phyloP scores from a whole-genome alignment of 2,888 invertebrate species.

The Drosophila mayaguana region DNA sequence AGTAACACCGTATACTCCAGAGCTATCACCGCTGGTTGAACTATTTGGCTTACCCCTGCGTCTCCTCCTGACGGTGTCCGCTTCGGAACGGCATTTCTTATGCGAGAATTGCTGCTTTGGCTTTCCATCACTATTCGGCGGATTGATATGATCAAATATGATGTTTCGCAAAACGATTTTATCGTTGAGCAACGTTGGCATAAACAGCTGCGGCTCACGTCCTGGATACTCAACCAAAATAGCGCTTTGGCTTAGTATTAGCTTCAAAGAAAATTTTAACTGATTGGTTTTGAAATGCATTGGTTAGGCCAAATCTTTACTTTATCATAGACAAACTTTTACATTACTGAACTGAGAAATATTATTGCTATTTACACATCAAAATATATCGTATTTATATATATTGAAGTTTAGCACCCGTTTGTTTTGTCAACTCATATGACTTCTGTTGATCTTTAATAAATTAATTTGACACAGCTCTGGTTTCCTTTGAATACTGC shows the following conservation, averaged over 20 bases:
- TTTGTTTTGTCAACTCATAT: background rate
- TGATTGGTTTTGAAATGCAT: slow-evolving; percentile 29
- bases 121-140: background rate
- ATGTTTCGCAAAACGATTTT: slow-evolving; percentile 42
- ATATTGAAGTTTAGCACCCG: slow-evolving; percentile 34
- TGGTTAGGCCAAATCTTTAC: slow-evolving; percentile 25
- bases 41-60: background rate
- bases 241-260: slow-evolving; percentile 42
- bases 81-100: background rate
- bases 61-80: background rate
- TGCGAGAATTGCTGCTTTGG: background rate
- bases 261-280: slow-evolving; percentile 49
- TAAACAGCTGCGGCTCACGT: slow-evolving; percentile 50
- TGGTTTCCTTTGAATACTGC: slow-evolving; percentile 1
- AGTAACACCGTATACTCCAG: background rate
- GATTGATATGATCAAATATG: slow-evolving; percentile 30
- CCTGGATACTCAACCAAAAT: slow-evolving; percentile 50
- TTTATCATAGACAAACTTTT: background rate
- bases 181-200: slow-evolving; percentile 35
- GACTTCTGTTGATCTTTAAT: background rate
- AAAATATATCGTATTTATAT: background rate
- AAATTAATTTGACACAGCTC: slow-evolving; percentile 14
- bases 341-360: slow-evolving; percentile 30
- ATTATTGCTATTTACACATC: background rate
- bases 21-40: background rate